Evolutionary conservation across 2,113 vertebrate genomes (phyloP).

Genomic region (Zonotrichia leucophrys): DNA sequence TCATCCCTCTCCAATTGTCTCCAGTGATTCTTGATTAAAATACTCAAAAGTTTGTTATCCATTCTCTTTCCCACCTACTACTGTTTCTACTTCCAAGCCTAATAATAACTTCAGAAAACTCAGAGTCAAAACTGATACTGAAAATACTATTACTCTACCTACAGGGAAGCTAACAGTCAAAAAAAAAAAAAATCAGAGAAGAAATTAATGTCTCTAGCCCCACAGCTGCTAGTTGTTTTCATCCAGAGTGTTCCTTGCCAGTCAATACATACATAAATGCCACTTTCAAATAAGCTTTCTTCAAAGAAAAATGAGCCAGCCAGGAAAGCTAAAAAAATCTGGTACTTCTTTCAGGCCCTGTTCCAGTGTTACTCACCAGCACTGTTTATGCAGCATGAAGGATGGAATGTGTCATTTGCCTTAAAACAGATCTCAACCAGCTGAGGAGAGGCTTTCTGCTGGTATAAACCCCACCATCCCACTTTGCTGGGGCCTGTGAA

Average conservation of each 20-base stretch:
- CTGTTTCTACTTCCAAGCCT: background rate
- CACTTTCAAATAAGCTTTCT: background rate
- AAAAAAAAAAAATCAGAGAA: background rate
- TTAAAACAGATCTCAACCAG: background rate
- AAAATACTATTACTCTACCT: background rate
- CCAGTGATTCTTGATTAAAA: background rate
- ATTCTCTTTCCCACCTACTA: background rate
- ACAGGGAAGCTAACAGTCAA: background rate
- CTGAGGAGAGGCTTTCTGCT: background rate
- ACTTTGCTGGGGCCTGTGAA: background rate
- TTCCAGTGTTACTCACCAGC: background rate
- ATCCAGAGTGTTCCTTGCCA: background rate
- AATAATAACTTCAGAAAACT: background rate
- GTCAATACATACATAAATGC: background rate
- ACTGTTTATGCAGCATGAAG: background rate
- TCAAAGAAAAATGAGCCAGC: background rate
- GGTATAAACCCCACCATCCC: background rate
- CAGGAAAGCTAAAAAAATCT: background rate
- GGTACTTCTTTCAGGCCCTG: background rate
- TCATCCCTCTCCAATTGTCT: background rate
- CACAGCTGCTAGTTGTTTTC: background rate
- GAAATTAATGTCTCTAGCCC: background rate
- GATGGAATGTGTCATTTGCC: background rate
- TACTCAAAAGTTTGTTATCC: background rate
- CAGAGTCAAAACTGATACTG: background rate